Base-by-base conservation (phyloP, 2,888 invertebrate genomes). In the Apocheima hispidaria region DNA sequence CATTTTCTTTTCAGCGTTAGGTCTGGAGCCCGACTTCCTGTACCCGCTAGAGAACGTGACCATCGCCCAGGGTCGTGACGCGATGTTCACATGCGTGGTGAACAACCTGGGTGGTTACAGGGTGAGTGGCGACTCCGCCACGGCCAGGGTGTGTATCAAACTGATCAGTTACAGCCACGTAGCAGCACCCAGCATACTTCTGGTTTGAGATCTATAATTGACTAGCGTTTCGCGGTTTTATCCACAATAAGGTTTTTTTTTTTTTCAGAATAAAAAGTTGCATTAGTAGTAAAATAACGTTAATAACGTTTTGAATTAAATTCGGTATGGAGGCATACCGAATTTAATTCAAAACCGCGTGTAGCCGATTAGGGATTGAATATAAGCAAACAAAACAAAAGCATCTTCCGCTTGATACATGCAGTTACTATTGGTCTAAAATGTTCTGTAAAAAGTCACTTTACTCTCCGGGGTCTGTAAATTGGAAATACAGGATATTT, bases 71-170 rank as follows among this genome's bases (percentile, higher is more conserved):
- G 97, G 97, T 68, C 93, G 96, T 76, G 96, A 97, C 92, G 96
- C 96, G 75, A 95, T 96, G 85, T 96, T 97, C 93, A 96, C 96
- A 73, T 97, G 97, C 85, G 96, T 96, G 83, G 96, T 97, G 82
- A 96, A 96, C 93, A 96, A 97, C 94, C 95, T 97, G 85, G 95
- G 95, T 81, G 95, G 95, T 93, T 95, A 96, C 94, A 96, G 96
- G 96, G 98, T 98, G 97, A 97, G 97, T 97, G 96, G 96, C 94
- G 96, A 96, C 93, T 94, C 95, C 94, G 94, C 95, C 94, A 95
- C 95, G 87, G 95, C 96, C 94, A 96, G 96, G 96, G 96, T 96
- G 96, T 96, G 96, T 96, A 96, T 95, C 94, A 82, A 87, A 86
- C 85, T 76, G 79, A 89, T 84, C 85, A 84, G 78, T 79, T 88